Conservation (phyloP, 2,888 invertebrate genomes). For the Dryobota labecula region DNA sequence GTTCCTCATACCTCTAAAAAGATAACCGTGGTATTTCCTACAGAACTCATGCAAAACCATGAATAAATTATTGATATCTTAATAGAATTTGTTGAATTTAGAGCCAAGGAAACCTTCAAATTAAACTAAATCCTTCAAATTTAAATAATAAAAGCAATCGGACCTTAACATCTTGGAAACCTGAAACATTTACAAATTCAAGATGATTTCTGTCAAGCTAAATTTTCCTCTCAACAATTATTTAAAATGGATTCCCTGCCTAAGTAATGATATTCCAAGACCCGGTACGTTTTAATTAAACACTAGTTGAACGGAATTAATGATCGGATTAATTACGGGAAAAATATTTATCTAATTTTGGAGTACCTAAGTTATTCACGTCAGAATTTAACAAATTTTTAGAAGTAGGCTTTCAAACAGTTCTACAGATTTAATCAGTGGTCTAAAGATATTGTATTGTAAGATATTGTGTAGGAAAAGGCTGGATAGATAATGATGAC, state of each 20-base stretch:
- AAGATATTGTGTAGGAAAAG: too few species aligned
- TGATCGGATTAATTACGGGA: constrained; percentile 54
- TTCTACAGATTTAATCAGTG: neutral
- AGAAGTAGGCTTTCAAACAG: neutral
- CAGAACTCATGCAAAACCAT: neutral
- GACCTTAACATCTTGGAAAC: constrained; percentile 18
- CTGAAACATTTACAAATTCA: constrained; percentile 60
- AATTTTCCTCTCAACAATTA: constrained; percentile 58
- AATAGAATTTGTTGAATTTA: constrained; percentile 13
- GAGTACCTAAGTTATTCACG: constrained; percentile 15
- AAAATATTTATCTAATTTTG: constrained; percentile 58
- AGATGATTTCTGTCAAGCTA: constrained; percentile 51
- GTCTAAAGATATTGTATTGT: too few species aligned
- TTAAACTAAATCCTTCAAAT: constrained; percentile 18
- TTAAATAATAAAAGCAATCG: constrained; percentile 36
- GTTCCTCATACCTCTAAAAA: neutral
- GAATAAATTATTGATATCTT: constrained; percentile 14
- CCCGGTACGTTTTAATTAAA: constrained; percentile 66
- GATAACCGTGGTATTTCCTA: neutral
- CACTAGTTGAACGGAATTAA: constrained; percentile 60
- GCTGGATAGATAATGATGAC: too few species aligned
- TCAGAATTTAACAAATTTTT: constrained; percentile 19
- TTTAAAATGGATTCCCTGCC: constrained; percentile 59
- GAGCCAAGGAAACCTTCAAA: constrained; percentile 33
- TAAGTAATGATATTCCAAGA: constrained; percentile 58